These are phyloP conservation scores for Pseudococcus jackbeardsleyi DNA, from an alignment of 2,888 invertebrate species.

Conservation along the genomic window DNA sequence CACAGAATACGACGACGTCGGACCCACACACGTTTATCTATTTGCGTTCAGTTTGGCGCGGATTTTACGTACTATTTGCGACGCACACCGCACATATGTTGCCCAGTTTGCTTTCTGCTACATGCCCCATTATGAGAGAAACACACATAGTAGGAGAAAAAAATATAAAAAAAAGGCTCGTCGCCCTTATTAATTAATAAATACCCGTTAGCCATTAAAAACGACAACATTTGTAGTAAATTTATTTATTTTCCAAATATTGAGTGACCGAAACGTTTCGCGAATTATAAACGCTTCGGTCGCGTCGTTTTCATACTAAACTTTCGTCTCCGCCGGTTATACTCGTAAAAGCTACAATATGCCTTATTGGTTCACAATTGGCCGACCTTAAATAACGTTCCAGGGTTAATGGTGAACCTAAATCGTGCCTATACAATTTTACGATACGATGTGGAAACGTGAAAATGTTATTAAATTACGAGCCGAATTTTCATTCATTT, in stretches of 20 bases:
- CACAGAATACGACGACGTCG: not conserved
- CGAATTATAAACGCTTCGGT: constrained; percentile 37
- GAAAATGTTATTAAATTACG: constrained; percentile 34
- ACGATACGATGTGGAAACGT: not conserved
- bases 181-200: constrained; percentile 60
- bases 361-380: constrained; percentile 54
- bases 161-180: constrained; percentile 26
- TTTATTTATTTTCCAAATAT: constrained; percentile 60
- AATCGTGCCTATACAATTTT: constrained; percentile 34
- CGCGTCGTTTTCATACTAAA: not conserved
- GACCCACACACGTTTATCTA: constrained; percentile 29
- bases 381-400: constrained; percentile 18
- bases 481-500: not conserved
- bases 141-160: too few species aligned
- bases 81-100: constrained; percentile 49
- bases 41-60: not conserved
- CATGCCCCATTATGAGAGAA: constrained; percentile 16
- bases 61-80: constrained; percentile 34
- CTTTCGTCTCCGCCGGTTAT: not conserved
- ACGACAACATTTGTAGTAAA: constrained; percentile 60
- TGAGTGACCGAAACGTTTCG: constrained; percentile 57
- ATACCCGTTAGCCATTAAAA: constrained; percentile 62
- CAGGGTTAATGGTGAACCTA: constrained; percentile 37
- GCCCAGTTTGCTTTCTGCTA: constrained; percentile 32
- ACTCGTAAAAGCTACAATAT: not conserved